phyloP scores from a whole-genome alignment of 2,888 invertebrate species.

The Neria commutata region DNA sequence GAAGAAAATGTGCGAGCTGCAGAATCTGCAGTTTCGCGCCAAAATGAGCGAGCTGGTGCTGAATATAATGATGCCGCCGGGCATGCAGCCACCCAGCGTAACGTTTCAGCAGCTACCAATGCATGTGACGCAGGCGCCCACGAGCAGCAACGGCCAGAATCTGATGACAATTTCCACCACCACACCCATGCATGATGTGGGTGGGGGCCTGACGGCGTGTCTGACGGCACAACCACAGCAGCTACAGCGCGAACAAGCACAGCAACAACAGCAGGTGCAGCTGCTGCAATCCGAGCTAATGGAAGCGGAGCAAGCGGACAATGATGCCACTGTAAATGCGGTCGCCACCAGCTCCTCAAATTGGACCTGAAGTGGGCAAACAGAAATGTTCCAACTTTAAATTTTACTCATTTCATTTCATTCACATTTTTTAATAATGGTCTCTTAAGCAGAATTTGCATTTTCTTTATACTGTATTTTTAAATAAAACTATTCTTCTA shows the following conservation, averaged over 20 bases:
- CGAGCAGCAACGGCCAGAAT: neutral
- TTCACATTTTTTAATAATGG: too few relatives aligned
- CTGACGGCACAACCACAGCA: neutral
- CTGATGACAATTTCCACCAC: neutral
- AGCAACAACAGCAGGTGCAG: neutral
- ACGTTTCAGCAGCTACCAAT: too few relatives aligned
- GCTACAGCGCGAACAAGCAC: neutral
- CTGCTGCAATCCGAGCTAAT: slow-evolving; percentile 18
- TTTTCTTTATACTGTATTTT: too few relatives aligned
- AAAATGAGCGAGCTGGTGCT: slow-evolving; percentile 50
- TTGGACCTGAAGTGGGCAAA: slow-evolving; percentile 40
- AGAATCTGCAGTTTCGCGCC: slow-evolving; percentile 51
- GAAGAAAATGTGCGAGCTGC: slow-evolving; percentile 52
- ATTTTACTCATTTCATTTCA: too few relatives aligned
- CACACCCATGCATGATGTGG: neutral
- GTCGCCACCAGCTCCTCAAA: slow-evolving; percentile 41
- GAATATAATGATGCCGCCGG: slow-evolving; percentile 37
- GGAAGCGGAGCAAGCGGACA: slow-evolving; percentile 40
- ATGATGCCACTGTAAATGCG: slow-evolving; percentile 33
- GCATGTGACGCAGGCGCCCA: too few relatives aligned
- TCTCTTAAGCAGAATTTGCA: too few relatives aligned
- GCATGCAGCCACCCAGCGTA: neutral
- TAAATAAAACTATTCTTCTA: too few relatives aligned
- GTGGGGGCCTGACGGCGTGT: neutral
- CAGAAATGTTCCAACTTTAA: too few relatives aligned